Evolutionary conservation across 92 coral and sea anemone genomes (phyloP).

Genomic region (Siderastrea radians): DNA sequence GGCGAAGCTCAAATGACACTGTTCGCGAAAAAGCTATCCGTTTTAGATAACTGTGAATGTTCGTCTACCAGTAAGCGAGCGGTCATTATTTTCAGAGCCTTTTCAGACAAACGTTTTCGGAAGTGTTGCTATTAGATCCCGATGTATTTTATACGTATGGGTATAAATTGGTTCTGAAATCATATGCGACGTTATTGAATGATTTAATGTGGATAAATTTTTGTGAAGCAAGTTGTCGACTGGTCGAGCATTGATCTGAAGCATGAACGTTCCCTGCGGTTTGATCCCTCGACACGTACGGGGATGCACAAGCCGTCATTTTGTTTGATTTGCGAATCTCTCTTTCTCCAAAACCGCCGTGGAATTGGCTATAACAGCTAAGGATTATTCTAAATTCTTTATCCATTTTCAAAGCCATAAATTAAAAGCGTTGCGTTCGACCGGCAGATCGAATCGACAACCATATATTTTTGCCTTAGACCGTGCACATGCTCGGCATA

Average conservation of each 20-base stretch:
- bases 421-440: background rate
- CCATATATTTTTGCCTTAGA: background rate
- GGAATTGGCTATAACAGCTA: background rate
- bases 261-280: background rate
- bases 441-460: background rate
- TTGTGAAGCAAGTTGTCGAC: background rate
- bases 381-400: too few species aligned
- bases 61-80: background rate
- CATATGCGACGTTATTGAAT: background rate
- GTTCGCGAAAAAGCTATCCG: background rate
- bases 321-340: background rate
- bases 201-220: constrained; percentile 1
- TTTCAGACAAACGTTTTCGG: background rate
- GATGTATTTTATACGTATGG: background rate
- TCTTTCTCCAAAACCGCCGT: background rate
- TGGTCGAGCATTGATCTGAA: background rate
- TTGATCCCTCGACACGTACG: background rate
- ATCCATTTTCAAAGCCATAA: too few species aligned
- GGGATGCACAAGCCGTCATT: background rate
- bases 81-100: background rate
- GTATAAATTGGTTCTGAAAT: background rate
- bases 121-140: background rate
- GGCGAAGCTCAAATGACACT: background rate
- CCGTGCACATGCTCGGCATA: background rate
- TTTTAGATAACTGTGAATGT: background rate